phyloP scores from a whole-genome alignment of 2,888 invertebrate genomes.

The Lycaena phlaeas region DNA sequence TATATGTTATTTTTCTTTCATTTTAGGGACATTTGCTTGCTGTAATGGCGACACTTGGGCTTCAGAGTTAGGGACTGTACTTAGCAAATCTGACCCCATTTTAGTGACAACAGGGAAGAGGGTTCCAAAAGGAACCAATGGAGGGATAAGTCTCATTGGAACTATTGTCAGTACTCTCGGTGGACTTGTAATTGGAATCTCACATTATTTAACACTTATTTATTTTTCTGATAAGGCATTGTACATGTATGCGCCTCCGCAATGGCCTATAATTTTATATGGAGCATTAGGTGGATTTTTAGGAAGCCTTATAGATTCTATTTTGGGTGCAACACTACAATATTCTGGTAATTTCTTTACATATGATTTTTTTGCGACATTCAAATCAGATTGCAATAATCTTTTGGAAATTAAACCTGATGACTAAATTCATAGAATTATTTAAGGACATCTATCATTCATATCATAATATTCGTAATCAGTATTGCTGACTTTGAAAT shows the following conservation, averaged over 20 bases:
- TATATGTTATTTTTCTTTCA: conserved; percentile 7
- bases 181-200: conserved; percentile 79
- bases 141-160: conserved; percentile 81
- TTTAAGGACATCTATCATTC: no score
- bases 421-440: no score
- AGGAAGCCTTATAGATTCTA: conserved; percentile 87
- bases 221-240: conserved; percentile 74
- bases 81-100: conserved; percentile 78
- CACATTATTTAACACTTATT: conserved; percentile 78
- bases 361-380: no score
- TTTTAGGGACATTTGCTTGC: conserved; percentile 81
- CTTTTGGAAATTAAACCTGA: no score
- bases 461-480: no score
- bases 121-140: conserved; percentile 92
- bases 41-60: conserved; percentile 94
- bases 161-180: conserved; percentile 75
- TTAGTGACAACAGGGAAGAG: conserved; percentile 81
- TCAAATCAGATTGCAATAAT: no score
- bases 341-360: conserved; percentile 77
- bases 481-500: no score
- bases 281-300: conserved; percentile 83
- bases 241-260: conserved; percentile 76
- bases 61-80: conserved; percentile 87
- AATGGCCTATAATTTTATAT: conserved; percentile 84
- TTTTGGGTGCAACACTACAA: conserved; percentile 88